These are phyloP conservation scores for Tyria jacobaeae DNA, from an alignment of 2,888 invertebrate genomes.

Conservation along the genomic window DNA sequence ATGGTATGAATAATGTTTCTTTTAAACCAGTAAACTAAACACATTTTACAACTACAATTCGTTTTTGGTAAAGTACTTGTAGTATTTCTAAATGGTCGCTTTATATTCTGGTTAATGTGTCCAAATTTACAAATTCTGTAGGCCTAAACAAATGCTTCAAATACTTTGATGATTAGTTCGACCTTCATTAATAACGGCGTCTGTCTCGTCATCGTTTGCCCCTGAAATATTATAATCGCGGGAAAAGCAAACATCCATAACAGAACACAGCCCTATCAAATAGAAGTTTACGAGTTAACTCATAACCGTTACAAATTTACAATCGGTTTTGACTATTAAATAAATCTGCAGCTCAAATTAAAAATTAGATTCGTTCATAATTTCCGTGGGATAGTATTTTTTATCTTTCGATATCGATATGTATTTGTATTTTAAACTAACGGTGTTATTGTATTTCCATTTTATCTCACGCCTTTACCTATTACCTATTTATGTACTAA, in stretches of 20 bases:
- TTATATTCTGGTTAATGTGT: constrained; percentile 2
- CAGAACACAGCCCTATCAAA: constrained; percentile 47
- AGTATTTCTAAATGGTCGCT: constrained; percentile 1
- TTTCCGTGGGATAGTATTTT: constrained; percentile 68
- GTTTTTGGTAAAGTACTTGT: background rate
- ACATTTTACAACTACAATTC: too few species aligned
- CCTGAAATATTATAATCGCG: constrained; percentile 27
- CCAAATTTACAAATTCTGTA: constrained; percentile 8
- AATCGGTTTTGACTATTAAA: constrained; percentile 71
- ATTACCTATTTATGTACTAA: constrained; percentile 18
- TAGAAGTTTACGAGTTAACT: constrained; percentile 54
- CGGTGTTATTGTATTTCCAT: constrained; percentile 37
- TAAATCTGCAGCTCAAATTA: constrained; percentile 79
- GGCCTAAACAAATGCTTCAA: constrained; percentile 1
- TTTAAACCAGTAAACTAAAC: background rate
- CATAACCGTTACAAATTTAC: constrained; percentile 69
- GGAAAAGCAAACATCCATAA: constrained; percentile 42
- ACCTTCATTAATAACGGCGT: constrained; percentile 20
- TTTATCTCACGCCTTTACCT: constrained; percentile 35
- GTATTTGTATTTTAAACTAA: constrained; percentile 35
- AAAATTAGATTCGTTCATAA: constrained; percentile 72
- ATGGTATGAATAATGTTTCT: background rate
- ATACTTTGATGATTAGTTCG: constrained; percentile 21
- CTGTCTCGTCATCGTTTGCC: constrained; percentile 18
- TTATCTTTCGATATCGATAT: constrained; percentile 45